Percentiles rank a stretch among this genome's conserved stretches.
Conservation (phyloP, 2,797 vertebrate species). For the Paedocypris micromegethes region DNA sequence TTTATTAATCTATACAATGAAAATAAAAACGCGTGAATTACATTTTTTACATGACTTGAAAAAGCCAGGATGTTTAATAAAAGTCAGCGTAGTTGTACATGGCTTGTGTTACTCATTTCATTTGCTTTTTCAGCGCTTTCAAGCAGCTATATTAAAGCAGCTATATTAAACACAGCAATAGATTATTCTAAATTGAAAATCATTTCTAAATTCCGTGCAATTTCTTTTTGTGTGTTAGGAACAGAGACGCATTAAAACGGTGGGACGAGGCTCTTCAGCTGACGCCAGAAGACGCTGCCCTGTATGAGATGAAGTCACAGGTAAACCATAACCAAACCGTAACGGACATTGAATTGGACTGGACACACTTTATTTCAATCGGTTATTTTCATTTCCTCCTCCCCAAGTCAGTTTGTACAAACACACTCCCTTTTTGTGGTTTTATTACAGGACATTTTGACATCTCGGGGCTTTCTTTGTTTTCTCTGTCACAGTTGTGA, state of each 20-base stretch:
- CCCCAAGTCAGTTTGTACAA: conserved; percentile 7
- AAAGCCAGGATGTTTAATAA: too few relatives aligned
- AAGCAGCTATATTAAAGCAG: too few relatives aligned
- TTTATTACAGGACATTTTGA: conserved; percentile 31
- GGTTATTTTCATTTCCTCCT: conserved; percentile 27
- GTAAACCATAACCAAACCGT: conserved; percentile 57
- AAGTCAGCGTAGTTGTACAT: neutral
- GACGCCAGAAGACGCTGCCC: conserved; percentile 80
- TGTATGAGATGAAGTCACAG: conserved; percentile 98
- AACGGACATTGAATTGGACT: too few relatives aligned
- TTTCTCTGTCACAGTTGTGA: neutral
- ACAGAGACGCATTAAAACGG: conserved; percentile 85
- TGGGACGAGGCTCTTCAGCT: conserved; percentile 93
- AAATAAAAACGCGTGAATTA: too few relatives aligned
- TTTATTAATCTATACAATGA: too few relatives aligned
- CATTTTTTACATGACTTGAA: too few relatives aligned
- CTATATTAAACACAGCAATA: too few relatives aligned
- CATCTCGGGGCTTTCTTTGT: neutral
- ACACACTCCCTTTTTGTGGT: conserved; percentile 23
- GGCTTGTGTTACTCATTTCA: neutral
- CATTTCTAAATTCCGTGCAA: too few relatives aligned
- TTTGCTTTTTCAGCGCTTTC: too few relatives aligned
- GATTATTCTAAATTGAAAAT: too few relatives aligned
- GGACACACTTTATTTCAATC: neutral
- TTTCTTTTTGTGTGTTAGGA: conserved; percentile 63